phyloP scores from a whole-genome alignment of 2,113 vertebrate species.

The Psilopogon haemacephalus region DNA sequence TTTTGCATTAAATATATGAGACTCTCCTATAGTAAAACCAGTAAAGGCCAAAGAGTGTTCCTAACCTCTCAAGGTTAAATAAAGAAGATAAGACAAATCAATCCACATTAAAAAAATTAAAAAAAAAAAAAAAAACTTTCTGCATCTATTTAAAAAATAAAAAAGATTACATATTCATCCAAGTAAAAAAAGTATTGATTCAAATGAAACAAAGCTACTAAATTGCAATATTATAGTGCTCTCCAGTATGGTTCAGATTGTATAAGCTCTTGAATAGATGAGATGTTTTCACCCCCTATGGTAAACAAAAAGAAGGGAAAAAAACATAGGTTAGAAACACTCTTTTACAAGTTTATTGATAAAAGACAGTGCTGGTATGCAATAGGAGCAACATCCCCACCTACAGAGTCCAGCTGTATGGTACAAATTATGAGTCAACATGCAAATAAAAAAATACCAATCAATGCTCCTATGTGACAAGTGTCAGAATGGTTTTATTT shows the following conservation, averaged over 20 bases:
- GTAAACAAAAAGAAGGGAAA: neutral
- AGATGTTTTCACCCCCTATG: neutral
- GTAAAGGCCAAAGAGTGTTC: neutral
- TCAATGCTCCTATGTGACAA: neutral
- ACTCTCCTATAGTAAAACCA: neutral
- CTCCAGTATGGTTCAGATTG: neutral
- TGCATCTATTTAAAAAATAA: neutral
- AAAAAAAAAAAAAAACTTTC: neutral
- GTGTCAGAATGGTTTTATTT: neutral
- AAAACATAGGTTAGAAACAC: neutral
- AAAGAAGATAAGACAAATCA: neutral
- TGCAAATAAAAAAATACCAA: neutral
- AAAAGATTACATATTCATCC: neutral
- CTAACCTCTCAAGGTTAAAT: neutral
- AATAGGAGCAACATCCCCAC: neutral
- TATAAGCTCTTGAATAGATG: neutral
- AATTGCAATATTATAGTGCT: neutral
- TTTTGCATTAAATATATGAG: neutral
- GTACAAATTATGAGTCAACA: neutral
- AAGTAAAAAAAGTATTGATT: conserved; percentile 24
- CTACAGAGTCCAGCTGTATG: neutral
- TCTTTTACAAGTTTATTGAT: neutral
- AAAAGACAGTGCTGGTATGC: neutral
- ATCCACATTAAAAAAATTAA: neutral
- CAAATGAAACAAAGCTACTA: neutral